Base-by-base conservation (phyloP, 2,113 vertebrate genomes). In the Ornithorhynchus anatinus region DNA sequence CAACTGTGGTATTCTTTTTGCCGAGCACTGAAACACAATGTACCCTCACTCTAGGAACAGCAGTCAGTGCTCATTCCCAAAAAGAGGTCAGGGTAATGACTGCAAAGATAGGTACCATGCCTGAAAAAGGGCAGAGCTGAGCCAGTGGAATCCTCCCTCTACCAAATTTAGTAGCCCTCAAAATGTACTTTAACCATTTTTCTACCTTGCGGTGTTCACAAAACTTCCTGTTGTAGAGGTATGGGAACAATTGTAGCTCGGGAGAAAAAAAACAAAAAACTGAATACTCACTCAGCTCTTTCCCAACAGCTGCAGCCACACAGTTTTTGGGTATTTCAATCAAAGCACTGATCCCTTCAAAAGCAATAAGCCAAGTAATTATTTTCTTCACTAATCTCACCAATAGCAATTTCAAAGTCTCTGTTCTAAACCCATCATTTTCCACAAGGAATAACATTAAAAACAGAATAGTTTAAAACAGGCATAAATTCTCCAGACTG, bases 251-350 rank as follows among this genome's bases (percentile, higher is more conserved):
- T 3, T 35, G 22, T 32, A 59, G 3, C 17, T 69, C 22, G 35
- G 69, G 8, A 22, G 44, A 40, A 5, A 23, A 29, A 32, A 58
- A 23, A 20, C 53, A 51, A 71, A 73, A 56, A 14, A 9, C 51
- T 44, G 60, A 4, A 68, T 68, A 92, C 93, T 94, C 78, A 99
- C 97, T 91, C 43, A 99, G 91, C 63, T 97, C 95, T 91, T 91
- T 97, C 72, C 97, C 96, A 84, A 95, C 86, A 7, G 96, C 96
- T 51, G 95, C 96, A 4, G 93, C 97, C 15, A 99, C 77, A 86
- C 92, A 96, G 71, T 95, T 96, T 85, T 96, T 95, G 7, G 97
- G 96, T 81, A 99, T 87, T 86, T 97, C 95, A 57, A 96, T 86
- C 89, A 98, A 80, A 75, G 94, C 91, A 32, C 86, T 94, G 61